Evolutionary conservation across 2,888 invertebrate species (phyloP), one percentile per base, ranked within the genome.

Genomic region (Atrina japonica): DNA sequence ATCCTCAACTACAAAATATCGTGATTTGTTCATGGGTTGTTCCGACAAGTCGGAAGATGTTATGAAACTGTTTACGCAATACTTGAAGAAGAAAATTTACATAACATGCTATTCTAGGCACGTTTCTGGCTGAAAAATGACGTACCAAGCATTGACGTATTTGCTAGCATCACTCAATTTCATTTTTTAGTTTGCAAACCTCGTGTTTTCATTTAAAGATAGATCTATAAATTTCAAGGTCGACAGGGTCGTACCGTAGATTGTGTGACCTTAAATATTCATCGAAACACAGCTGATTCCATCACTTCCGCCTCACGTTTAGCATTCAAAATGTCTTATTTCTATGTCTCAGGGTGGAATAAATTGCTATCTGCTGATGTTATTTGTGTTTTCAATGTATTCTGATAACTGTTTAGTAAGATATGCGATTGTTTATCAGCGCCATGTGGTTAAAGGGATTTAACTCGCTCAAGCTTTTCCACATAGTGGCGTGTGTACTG

Each of bases 221-320:
- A 35, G 35, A 35, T 35, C 35, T 7, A 11, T 7, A n/a, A 23
- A 45, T 61, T 72, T 72, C 71, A 72, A 72, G 71, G 71, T 72
- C 71, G 71, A 43, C 60, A 63, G 71, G 71, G 71, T 72, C 71
- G 71, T 49, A 40, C 58, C 56, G 47, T 45, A 30, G 55, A 47
- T 45, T 58, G 30, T 30, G 40, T 56, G 71, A 55, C 63, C 67
- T 58, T 45, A 23, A 35, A 35, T 35, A 35, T 35, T 35, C 35
- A 35, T 35, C 25, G n/a, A 14, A 23, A 49, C 65, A 66, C 71
- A 72, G 64, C 67, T 72, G 71, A 67, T 67, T 53, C 23, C 23
- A 7, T 35, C 35, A 35, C 35, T 35, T 35, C 35, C 35, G 35
- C 35, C 35, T 5, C 35, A 35, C 35, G 35, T 35, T 35, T 11